Base-by-base conservation (phyloP, 2,113 vertebrate species). In the Calonectris borealis region DNA sequence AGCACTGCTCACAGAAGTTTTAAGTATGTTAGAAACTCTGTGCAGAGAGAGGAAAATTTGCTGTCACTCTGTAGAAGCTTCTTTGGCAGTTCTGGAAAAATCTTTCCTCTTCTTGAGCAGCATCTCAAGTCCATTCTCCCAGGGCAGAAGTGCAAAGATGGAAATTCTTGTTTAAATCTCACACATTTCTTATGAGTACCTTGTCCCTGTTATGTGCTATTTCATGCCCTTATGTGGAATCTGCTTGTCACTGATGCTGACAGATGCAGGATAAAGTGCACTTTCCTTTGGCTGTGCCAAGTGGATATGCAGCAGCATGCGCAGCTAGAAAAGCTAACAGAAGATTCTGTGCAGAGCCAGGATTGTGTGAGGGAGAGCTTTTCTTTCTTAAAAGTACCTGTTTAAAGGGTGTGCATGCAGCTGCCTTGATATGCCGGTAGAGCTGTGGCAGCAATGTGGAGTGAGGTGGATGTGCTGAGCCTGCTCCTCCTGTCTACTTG, bases 221-320 rank as follows among this genome's bases (percentile, higher is more conserved):
- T 96, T 91, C 92, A 92, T 96, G 92, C 94, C 96, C 94, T 93
- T 96, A 91, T 94, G 96, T 94, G 96, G 96, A 96, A 84, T 96
- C 60, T 87, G 91, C 94, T 75, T 90, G 92, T 97, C 94, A 79
- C 69, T 3, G 25, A 64, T 92, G 83, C 92, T 96, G 96, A 94
- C 24, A 6, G 94, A 93, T 96, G 92, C 95, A 82, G 96, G 86
- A 96, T 96, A 89, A 96, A 96, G 86, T 86, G 90, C 92, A 81
- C 92, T 94, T 97, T 95, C 96, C 96, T 96, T 55, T 83, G 68
- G 38, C 90, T 73, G 16, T 97, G 96, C 95, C 96, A 97, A 96
- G 92, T 69, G 94, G 77, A 80, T 86, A 8, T 52, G 60, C 72
- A 86, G 77, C 83, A 81, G 69, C 0, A 5, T 58, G 85, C 82